phyloP scores from a whole-genome alignment of 2,113 vertebrate genomes.

The Malurus cyaneus region DNA sequence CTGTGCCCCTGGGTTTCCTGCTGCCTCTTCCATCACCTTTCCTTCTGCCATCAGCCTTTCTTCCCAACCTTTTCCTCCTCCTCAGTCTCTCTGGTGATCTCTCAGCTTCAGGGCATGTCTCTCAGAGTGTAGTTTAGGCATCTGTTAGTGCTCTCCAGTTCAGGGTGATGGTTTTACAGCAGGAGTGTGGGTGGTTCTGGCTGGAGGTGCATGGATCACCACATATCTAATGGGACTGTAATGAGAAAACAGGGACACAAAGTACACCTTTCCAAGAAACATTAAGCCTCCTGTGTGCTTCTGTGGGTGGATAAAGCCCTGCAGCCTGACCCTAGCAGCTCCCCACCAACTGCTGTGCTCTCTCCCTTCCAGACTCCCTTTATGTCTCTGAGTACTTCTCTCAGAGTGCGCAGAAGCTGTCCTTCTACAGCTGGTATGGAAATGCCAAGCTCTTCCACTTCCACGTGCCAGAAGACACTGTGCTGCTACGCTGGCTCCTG shows the following conservation, averaged over 20 bases:
- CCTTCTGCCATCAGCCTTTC: background rate
- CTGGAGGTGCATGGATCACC: background rate
- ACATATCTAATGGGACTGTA: background rate
- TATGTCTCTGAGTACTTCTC: constrained; percentile 87
- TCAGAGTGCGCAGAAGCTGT: constrained; percentile 86
- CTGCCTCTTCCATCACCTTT: background rate
- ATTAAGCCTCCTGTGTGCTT: background rate
- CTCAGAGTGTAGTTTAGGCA: background rate
- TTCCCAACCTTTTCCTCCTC: background rate
- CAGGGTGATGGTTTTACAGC: background rate
- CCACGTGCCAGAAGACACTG: constrained; percentile 83
- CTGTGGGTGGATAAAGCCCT: background rate
- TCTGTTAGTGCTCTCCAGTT: background rate
- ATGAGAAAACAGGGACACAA: background rate
- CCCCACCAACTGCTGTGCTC: background rate
- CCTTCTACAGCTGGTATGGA: constrained; percentile 90
- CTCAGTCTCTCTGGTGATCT: background rate
- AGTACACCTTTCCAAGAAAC: background rate
- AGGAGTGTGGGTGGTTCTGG: background rate
- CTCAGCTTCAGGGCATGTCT: background rate
- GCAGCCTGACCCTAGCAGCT: background rate
- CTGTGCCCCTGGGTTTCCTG: background rate
- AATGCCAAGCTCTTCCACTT: constrained; percentile 89
- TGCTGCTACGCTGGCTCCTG: constrained; percentile 86
- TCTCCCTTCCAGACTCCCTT: constrained; percentile 59